Percentiles rank a stretch among this genome's conserved stretches.
phyloP scores from a whole-genome alignment of 2,797 vertebrate species.

The Sebastolobus alascanus region DNA sequence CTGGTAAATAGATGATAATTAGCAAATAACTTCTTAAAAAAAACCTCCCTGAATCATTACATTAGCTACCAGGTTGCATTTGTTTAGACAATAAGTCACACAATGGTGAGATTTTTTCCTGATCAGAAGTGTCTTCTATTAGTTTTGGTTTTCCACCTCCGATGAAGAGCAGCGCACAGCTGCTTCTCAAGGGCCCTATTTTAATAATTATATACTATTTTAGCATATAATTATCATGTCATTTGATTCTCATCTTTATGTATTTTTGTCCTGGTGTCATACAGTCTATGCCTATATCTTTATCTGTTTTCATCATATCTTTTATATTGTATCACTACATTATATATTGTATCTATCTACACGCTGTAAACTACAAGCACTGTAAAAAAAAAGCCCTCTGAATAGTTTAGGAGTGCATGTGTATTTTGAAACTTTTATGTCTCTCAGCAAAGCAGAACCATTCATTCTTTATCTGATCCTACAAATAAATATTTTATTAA shows the following conservation, averaged over 20 bases:
- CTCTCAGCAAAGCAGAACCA: neutral
- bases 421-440: conserved; percentile 6
- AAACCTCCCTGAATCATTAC: too few relatives aligned
- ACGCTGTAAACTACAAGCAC: neutral
- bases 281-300: neutral
- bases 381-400: neutral
- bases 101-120: too few relatives aligned
- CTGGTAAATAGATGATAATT: too few relatives aligned
- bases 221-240: neutral
- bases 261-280: neutral
- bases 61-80: too few relatives aligned
- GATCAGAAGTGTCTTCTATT: too few relatives aligned
- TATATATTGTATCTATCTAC: neutral
- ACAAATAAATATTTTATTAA: neutral
- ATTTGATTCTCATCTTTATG: neutral
- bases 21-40: too few relatives aligned
- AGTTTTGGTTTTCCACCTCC: too few relatives aligned
- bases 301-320: neutral
- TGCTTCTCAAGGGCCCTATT: too few relatives aligned
- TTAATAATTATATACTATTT: too few relatives aligned
- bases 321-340: conserved; percentile 1
- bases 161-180: too few relatives aligned
- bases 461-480: conserved; percentile 1
- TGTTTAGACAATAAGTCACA: too few relatives aligned
- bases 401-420: neutral